Evolutionary conservation across 2,113 vertebrate genomes (phyloP).

Genomic region (Miniopterus natalensis): DNA sequence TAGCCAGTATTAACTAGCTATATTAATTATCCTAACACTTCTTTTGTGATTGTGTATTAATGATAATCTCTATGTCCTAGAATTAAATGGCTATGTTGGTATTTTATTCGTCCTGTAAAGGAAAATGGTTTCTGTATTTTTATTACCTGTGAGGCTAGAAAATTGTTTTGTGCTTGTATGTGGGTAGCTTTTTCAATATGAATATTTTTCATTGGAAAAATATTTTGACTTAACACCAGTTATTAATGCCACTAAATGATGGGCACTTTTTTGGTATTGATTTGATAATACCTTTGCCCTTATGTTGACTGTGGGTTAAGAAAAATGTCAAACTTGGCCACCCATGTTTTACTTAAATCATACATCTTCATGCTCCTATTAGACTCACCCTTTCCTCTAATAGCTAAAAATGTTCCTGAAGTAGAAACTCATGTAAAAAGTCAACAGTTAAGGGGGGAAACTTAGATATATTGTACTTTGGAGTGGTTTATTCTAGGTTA

Average conservation of each 20-base stretch:
- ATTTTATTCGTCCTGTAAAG: neutral
- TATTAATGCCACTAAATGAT: neutral
- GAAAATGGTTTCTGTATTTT: neutral
- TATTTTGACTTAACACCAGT: neutral
- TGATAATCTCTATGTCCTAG: neutral
- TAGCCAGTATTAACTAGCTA: neutral
- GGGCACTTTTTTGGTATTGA: neutral
- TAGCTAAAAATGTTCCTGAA: constrained; percentile 18
- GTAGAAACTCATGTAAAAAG: neutral
- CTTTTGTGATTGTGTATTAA: neutral
- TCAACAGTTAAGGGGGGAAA: neutral
- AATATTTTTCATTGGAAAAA: constrained; percentile 12
- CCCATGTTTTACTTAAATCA: constrained; percentile 34
- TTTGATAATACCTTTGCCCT: neutral
- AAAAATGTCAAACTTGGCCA: constrained; percentile 2
- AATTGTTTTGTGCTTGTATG: neutral
- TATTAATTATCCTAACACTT: neutral
- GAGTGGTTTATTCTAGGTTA: neutral
- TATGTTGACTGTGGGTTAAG: neutral
- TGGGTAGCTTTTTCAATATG: neutral
- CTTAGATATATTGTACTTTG: neutral
- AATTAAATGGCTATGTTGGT: constrained; percentile 20
- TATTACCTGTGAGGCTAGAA: neutral
- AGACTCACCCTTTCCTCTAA: neutral
- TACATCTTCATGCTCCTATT: neutral